phyloP scores from a whole-genome alignment of 2,113 vertebrate species.

The Lepus europaeus region DNA sequence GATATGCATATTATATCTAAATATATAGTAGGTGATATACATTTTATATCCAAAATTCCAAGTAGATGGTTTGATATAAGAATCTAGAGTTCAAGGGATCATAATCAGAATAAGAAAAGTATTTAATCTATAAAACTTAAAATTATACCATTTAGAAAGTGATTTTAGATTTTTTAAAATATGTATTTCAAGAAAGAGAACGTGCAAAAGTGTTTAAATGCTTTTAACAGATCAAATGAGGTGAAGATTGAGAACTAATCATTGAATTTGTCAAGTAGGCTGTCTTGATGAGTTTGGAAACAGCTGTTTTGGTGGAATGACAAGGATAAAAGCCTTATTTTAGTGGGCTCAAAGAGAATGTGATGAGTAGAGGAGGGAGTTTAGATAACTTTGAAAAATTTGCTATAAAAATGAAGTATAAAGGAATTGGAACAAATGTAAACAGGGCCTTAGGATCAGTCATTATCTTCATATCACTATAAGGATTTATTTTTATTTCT shows the following conservation, averaged over 20 bases:
- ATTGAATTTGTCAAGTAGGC: background rate
- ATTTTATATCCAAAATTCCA: background rate
- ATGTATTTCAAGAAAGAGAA: background rate
- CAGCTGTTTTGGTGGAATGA: background rate
- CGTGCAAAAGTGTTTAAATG: background rate
- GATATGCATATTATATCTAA: background rate
- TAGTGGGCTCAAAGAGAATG: background rate
- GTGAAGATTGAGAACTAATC: background rate
- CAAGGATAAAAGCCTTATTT: background rate
- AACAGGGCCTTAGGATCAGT: background rate
- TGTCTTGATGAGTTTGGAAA: background rate
- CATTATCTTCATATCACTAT: background rate
- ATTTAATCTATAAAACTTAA: conserved; percentile 1
- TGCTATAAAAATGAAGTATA: conserved; percentile 17
- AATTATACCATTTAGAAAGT: background rate
- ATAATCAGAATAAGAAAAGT: background rate
- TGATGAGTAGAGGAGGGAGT: background rate
- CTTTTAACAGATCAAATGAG: background rate
- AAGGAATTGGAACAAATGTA: background rate
- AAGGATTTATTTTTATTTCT: background rate
- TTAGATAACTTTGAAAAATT: conserved; percentile 18
- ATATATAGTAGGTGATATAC: too few species aligned
- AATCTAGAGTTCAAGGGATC: background rate
- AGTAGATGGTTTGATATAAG: background rate
- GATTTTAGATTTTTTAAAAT: background rate